Percentiles rank a stretch among this genome's conserved stretches.
These are phyloP conservation scores for Phlogophora meticulosa DNA, from an alignment of 2,888 invertebrate species.

Conservation along the genomic window DNA sequence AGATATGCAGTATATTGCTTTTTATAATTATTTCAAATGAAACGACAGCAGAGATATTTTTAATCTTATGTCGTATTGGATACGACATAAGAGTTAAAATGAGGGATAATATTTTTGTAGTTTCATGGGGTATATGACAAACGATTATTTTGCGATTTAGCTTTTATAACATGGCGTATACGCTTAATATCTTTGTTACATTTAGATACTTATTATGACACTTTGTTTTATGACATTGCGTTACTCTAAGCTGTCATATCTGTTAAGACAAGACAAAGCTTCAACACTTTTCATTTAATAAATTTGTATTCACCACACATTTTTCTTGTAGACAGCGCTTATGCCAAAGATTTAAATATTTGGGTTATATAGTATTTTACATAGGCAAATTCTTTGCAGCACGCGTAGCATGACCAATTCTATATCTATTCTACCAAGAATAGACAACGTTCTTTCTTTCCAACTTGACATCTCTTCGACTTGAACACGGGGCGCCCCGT, in stretches of 20 bases:
- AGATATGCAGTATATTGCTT: conserved; percentile 67
- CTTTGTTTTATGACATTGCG: conserved; percentile 16
- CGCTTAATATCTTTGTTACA: conserved; percentile 16
- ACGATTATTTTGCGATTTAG: conserved; percentile 21
- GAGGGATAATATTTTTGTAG: background rate
- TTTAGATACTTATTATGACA: conserved; percentile 34
- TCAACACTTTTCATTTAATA: background rate
- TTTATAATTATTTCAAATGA: conserved; percentile 46
- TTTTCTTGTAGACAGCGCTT: background rate
- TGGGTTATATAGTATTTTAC: background rate
- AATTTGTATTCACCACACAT: background rate
- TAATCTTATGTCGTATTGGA: conserved; percentile 37
- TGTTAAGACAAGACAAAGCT: conserved; percentile 6
- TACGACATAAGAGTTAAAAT: conserved; percentile 37
- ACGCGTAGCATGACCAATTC: no score
- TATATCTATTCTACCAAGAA: no score
- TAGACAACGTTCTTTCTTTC: no score
- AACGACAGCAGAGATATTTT: conserved; percentile 19
- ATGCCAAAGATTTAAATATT: no score
- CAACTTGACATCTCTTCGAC: no score
- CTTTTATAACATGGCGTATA: conserved; percentile 15
- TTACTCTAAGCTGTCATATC: background rate
- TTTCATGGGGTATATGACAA: conserved; percentile 2
- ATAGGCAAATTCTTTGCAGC: background rate
- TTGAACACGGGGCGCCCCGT: no score